phyloP scores from a whole-genome alignment of 2,797 vertebrate genomes.

The Salarias fasciatus region DNA sequence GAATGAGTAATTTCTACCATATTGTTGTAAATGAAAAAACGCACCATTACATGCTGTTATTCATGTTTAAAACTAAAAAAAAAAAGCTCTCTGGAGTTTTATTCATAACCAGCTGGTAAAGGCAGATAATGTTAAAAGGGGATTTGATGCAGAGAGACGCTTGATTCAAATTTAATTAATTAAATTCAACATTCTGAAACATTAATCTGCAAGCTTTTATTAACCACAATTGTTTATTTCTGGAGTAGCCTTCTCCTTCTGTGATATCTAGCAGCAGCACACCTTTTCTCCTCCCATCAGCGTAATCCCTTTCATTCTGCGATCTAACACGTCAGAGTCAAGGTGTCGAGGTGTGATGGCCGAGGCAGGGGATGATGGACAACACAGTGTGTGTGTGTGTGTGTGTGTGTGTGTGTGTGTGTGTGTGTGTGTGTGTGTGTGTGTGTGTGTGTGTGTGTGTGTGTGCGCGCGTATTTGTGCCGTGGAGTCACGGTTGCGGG shows the following conservation, averaged over 20 bases:
- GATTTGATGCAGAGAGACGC: background rate
- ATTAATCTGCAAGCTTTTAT: conserved; percentile 19
- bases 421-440: conserved; percentile 12
- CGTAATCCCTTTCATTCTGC: conserved; percentile 48
- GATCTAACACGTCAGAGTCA: conserved; percentile 48
- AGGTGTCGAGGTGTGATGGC: conserved; percentile 68
- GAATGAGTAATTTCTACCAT: too few relatives aligned
- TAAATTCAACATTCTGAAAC: conserved; percentile 1
- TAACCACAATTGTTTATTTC: conserved; percentile 24
- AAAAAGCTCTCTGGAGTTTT: too few relatives aligned
- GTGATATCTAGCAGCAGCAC: conserved; percentile 17
- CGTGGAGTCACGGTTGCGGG: conserved; percentile 18
- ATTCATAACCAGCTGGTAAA: too few relatives aligned
- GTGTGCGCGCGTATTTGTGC: conserved; percentile 19
- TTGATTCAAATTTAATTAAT: background rate
- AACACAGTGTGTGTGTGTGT: conserved; percentile 6
- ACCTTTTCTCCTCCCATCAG: conserved; percentile 47
- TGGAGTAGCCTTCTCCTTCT: conserved; percentile 4
- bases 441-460: conserved; percentile 20
- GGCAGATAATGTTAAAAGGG: background rate
- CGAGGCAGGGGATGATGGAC: conserved; percentile 37
- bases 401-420: conserved; percentile 19
- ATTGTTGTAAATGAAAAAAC: too few relatives aligned
- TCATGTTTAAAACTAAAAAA: too few relatives aligned
- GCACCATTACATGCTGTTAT: too few relatives aligned